These are phyloP conservation scores for Girardia tigrina DNA, from an alignment of 2,888 invertebrate species.

Conservation along the genomic window DNA sequence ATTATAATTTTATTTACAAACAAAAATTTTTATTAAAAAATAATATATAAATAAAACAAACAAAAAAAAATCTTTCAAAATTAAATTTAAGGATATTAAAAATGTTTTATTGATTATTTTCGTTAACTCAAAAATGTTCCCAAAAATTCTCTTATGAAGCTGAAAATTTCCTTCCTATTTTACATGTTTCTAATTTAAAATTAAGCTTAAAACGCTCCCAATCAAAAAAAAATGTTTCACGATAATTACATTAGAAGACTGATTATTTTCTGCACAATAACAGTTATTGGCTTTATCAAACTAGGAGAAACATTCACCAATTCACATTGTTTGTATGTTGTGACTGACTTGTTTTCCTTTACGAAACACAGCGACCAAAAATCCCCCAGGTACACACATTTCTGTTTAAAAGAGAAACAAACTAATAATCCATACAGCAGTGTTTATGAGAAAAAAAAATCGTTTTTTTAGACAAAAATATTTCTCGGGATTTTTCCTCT, in stretches of 20 bases:
- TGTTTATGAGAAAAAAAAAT: neutral
- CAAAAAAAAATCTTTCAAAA: too few relatives aligned
- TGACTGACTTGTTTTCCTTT: neutral
- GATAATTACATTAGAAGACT: conserved; percentile 23
- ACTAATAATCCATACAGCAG: neutral
- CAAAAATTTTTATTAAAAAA: too few relatives aligned
- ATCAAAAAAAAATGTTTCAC: conserved; percentile 23
- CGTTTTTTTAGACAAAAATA: neutral
- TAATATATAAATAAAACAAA: too few relatives aligned
- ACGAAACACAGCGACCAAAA: too few relatives aligned
- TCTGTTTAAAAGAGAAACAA: neutral
- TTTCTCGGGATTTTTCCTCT: neutral
- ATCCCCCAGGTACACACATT: neutral
- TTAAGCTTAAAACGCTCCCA: conserved; percentile 7
- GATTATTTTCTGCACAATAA: conserved; percentile 23
- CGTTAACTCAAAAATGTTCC: neutral
- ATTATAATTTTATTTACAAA: too few relatives aligned
- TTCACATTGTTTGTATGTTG: neutral
- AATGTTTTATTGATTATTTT: neutral
- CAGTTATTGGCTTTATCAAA: conserved; percentile 23
- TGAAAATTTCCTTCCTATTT: neutral
- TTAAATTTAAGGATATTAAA: neutral
- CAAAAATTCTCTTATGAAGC: neutral
- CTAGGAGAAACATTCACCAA: neutral
- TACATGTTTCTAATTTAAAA: neutral